Evolutionary conservation across 1,140 invertebrate species (phyloP).

Genomic region (Spodoptera frugiperda): DNA sequence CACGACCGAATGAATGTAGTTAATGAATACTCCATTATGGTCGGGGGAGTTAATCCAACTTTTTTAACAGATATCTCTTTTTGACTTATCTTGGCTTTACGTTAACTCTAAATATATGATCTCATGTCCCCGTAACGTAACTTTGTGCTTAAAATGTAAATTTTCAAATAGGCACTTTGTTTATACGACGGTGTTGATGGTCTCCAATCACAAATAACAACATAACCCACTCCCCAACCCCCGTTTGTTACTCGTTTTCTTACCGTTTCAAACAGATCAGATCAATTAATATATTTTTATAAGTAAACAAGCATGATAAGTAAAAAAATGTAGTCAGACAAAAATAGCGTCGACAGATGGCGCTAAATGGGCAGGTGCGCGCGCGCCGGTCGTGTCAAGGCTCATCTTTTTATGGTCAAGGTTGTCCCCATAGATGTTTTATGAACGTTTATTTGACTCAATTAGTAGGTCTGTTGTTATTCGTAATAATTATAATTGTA

Average conservation of each 20-base stretch:
- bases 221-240: too few relatives aligned
- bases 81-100: not conserved
- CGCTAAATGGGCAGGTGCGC: conserved; percentile 44
- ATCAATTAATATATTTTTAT: not conserved
- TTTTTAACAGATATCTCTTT: not conserved
- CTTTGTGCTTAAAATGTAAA: too few relatives aligned
- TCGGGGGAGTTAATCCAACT: not conserved
- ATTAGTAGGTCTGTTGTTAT: conserved; percentile 35
- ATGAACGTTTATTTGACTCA: conserved; percentile 41
- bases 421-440: conserved; percentile 41
- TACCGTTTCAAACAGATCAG: not conserved
- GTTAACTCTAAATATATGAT: too few relatives aligned
- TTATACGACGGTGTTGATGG: too few relatives aligned
- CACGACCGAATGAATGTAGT: not conserved
- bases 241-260: too few relatives aligned
- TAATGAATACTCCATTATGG: conserved; percentile 18
- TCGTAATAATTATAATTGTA: conserved; percentile 34
- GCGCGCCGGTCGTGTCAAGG: conserved; percentile 45
- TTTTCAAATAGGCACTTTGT: too few relatives aligned
- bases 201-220: too few relatives aligned
- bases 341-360: conserved; percentile 46
- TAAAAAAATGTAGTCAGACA: conserved; percentile 14
- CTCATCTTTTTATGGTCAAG: conserved; percentile 48
- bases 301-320: not conserved
- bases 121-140: too few relatives aligned